Evolutionary conservation across 53 echinoderm and acorn worm genomes (phyloP).

Genomic region (Paracentrotus lividus): DNA sequence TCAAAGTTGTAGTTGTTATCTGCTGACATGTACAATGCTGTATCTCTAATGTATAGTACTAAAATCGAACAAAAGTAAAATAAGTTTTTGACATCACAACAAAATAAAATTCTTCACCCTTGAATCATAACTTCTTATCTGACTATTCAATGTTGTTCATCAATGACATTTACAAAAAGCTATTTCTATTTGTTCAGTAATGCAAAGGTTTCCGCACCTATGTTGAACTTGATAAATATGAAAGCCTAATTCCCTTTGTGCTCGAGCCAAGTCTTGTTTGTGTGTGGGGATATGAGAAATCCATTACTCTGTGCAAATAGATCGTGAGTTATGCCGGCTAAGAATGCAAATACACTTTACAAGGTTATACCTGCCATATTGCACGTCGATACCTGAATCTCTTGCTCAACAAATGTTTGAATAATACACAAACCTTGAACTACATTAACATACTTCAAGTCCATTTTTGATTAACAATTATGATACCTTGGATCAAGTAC

Average conservation of each 20-base stretch:
- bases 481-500: too few relatives aligned
- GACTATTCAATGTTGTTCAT: not conserved
- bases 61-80: too few relatives aligned
- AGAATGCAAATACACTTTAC: constrained; percentile 20
- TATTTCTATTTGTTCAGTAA: not conserved
- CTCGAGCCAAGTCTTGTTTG: constrained; percentile 17
- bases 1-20: too few relatives aligned
- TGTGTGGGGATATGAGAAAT: not conserved
- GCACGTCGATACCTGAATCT: not conserved
- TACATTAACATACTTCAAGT: too few relatives aligned
- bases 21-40: too few relatives aligned
- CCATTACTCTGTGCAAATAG: constrained; percentile 18
- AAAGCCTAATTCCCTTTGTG: not conserved
- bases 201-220: not conserved
- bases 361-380: not conserved
- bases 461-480: too few relatives aligned
- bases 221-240: not conserved
- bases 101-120: not conserved
- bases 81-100: not conserved
- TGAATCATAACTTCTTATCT: constrained; percentile 11
- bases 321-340: not conserved
- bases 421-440: not conserved
- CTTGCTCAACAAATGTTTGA: not conserved
- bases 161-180: not conserved
- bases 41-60: too few relatives aligned